Conservation (phyloP, 1,140 invertebrate genomes). For the Ectropis grisescens region DNA sequence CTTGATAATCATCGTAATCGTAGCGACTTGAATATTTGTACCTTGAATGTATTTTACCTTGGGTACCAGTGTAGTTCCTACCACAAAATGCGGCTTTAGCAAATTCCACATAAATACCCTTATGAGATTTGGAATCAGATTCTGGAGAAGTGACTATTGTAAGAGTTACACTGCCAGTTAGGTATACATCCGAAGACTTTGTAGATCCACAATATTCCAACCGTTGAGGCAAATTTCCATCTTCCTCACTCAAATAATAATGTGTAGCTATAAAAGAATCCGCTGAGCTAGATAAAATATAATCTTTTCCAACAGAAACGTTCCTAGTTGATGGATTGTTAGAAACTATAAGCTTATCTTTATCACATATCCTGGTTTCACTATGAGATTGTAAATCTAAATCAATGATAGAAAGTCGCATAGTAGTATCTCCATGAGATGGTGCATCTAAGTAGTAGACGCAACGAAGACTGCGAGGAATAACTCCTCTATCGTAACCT, state of each 20-base stretch:
- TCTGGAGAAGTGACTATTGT: conserved; percentile 28
- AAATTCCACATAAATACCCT: conserved; percentile 43
- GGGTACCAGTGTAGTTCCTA: conserved; percentile 75
- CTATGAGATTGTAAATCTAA: conserved; percentile 25
- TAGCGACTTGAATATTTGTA: too few relatives aligned
- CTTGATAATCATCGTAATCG: too few relatives aligned
- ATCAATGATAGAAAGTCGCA: conserved; percentile 27
- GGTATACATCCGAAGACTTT: conserved; percentile 32
- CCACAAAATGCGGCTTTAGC: conserved; percentile 66
- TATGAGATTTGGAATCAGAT: conserved; percentile 17
- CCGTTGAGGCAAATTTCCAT: too few relatives aligned
- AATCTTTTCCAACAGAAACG: conserved; percentile 28
- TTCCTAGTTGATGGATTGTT: conserved; percentile 18
- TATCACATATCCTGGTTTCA: conserved; percentile 23
- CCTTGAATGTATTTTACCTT: conserved; percentile 73
- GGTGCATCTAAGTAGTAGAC: conserved; percentile 27
- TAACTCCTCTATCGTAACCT: conserved; percentile 26
- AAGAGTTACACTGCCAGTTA: conserved; percentile 25
- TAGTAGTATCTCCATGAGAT: conserved; percentile 9
- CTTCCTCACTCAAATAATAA: too few relatives aligned
- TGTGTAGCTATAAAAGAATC: too few relatives aligned
- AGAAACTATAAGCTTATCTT: conserved; percentile 36
- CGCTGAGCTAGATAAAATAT: too few relatives aligned
- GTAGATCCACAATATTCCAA: conserved; percentile 34
- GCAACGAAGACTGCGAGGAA: conserved; percentile 40